Base-by-base conservation (phyloP, 2,797 vertebrate species). In the Notamacropus eugenii region DNA sequence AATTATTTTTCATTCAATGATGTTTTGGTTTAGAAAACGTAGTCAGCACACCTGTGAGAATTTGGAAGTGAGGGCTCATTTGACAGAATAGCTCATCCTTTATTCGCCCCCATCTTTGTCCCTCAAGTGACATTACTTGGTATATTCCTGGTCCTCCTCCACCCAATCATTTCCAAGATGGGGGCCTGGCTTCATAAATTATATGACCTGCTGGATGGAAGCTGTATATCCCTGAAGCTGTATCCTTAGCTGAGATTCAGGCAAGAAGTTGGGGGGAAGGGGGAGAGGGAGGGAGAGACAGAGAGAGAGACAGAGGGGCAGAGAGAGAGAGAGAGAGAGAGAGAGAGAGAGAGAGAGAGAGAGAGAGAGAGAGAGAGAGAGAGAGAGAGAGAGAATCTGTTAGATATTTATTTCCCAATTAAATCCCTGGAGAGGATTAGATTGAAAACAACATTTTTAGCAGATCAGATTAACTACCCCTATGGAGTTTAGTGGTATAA, bases 401-500 rank as follows among this genome's bases (percentile, higher is more conserved):
- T 95, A 91, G 92, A 52, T 97, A 93, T 96, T 96, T 96, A 94
- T 93, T 97, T 97, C 31, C 59, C 9, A 91, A 94, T 90, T 96
- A 97, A 98, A 97, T 95, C 93, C 93, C 54, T 93, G 19, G 93
- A 87, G 95, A 92, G 28, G 74, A 94, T 97, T 96, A 93, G 87
- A 95, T 95, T 95, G 91, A 97, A 96, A 91, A 52, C 34, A 94
- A 94, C 58, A 96, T 93, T 96, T 97, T 96, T 92, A 95, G 94
- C 4, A 54, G 94, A 97, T 97, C 92, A 96, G 96, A 97, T 96
- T 94, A 97, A 96, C 29, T 54, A 34, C 59, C 95, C 97, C 52
- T 94, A 97, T 95, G 82, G 3, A 8, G 95, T 95, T 96, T 92
- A 40, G 55, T 93, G 1, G 93, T 95, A 93, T 90, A 94, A 94